Conservation (phyloP, 2,888 invertebrate genomes). For the Conchocele bisecta region DNA sequence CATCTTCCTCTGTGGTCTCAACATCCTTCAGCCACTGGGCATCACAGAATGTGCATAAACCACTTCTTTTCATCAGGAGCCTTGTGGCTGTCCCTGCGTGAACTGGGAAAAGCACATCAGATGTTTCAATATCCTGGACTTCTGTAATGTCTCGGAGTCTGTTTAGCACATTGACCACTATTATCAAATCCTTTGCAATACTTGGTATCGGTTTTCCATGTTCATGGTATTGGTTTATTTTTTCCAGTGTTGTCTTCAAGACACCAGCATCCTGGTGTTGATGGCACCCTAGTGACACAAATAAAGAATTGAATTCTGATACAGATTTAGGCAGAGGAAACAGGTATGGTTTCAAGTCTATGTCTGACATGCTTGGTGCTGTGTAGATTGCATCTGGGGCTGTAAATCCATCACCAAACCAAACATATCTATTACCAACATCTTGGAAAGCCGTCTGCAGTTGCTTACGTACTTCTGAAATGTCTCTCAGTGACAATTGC, state of each 20-base stretch:
- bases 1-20: slow-evolving; percentile 26
- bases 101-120: slow-evolving; percentile 36
- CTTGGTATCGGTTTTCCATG: too few species aligned
- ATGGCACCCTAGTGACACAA: slow-evolving; percentile 16
- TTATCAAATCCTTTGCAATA: neutral
- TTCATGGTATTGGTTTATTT: slow-evolving; percentile 26
- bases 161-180: neutral
- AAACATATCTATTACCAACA: too few species aligned
- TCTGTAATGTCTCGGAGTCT: too few species aligned
- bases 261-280: neutral
- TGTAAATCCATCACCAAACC: slow-evolving; percentile 31
- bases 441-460: too few species aligned
- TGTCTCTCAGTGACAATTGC: too few species aligned
- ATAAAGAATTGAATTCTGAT: slow-evolving; percentile 7
- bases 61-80: slow-evolving; percentile 16
- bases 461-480: too few species aligned
- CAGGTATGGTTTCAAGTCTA: slow-evolving; percentile 33
- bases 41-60: slow-evolving; percentile 34
- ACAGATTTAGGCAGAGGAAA: slow-evolving; percentile 30
- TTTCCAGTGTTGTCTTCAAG: slow-evolving; percentile 7
- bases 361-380: slow-evolving; percentile 5
- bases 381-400: neutral
- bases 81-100: slow-evolving; percentile 13
- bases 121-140: too few species aligned
- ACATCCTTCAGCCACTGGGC: slow-evolving; percentile 30